Conservation (phyloP, 2,113 vertebrate species). For the Cyprinodon brontotheroides region DNA sequence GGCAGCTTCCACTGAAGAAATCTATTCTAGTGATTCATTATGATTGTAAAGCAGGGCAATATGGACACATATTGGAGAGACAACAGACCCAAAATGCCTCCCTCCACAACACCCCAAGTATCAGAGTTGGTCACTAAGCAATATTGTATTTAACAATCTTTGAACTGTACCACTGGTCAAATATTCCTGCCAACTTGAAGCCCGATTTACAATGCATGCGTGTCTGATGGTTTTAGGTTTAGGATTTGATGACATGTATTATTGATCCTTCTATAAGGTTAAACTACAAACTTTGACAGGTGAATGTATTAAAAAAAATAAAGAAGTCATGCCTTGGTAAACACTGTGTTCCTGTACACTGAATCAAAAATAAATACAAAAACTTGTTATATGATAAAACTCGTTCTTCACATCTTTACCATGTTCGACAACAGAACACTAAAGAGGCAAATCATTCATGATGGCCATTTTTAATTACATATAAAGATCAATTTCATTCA, state of each 20-base stretch:
- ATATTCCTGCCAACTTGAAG: background rate
- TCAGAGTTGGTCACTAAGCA: background rate
- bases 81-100: background rate
- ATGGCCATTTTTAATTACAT: conserved; percentile 63
- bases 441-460: background rate
- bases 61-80: background rate
- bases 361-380: conserved; percentile 49
- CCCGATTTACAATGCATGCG: conserved; percentile 43
- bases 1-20: too few relatives aligned
- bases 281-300: background rate
- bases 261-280: background rate
- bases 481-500: conserved; percentile 43
- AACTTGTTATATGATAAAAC: conserved; percentile 19
- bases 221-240: conserved; percentile 27
- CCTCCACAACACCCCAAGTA: background rate
- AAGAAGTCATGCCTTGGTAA: conserved; percentile 53
- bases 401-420: background rate
- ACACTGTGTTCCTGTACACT: conserved; percentile 51
- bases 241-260: background rate
- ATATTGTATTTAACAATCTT: background rate
- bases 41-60: background rate
- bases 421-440: background rate
- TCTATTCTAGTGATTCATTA: background rate
- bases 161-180: background rate
- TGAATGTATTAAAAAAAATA: conserved; percentile 28